Conservation (phyloP, 2,797 vertebrate genomes). For the Brachyrhaphis roseni region DNA sequence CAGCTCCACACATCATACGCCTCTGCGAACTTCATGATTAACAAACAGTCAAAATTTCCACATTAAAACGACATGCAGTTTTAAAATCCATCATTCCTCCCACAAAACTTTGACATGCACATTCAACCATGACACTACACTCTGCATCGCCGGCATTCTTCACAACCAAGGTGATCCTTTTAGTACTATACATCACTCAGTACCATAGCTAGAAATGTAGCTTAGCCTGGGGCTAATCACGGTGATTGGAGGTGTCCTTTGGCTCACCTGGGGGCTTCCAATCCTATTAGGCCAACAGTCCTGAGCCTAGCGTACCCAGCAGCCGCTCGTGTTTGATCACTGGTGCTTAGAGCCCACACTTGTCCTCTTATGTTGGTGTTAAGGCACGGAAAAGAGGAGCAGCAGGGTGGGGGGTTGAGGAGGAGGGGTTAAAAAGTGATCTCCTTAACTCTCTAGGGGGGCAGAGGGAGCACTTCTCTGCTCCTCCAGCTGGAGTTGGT, state of each 20-base stretch:
- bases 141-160: slow-evolving; percentile 55
- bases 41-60: slow-evolving; percentile 55
- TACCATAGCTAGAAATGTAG: slow-evolving; percentile 61
- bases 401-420: slow-evolving; percentile 64
- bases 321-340: slow-evolving; percentile 83
- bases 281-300: slow-evolving; percentile 86
- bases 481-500: slow-evolving; percentile 60
- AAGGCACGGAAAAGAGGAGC: slow-evolving; percentile 72
- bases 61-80: slow-evolving; percentile 51
- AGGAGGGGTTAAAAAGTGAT: slow-evolving; percentile 78
- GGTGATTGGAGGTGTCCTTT: slow-evolving; percentile 80
- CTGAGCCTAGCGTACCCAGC: slow-evolving; percentile 77
- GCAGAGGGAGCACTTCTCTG: slow-evolving; percentile 72
- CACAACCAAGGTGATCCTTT: slow-evolving; percentile 67
- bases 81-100: slow-evolving; percentile 60
- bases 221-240: slow-evolving; percentile 78
- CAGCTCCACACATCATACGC: slow-evolving; percentile 45
- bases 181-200: slow-evolving; percentile 65
- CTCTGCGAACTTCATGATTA: slow-evolving; percentile 57
- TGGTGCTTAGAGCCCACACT: slow-evolving; percentile 83
- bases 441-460: slow-evolving; percentile 82
- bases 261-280: slow-evolving; percentile 86
- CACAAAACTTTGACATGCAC: slow-evolving; percentile 58
- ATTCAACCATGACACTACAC: slow-evolving; percentile 49
- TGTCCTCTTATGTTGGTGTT: slow-evolving; percentile 81